Conservation (phyloP, 1,140 invertebrate species). For the Thaumatotibia leucotreta region DNA sequence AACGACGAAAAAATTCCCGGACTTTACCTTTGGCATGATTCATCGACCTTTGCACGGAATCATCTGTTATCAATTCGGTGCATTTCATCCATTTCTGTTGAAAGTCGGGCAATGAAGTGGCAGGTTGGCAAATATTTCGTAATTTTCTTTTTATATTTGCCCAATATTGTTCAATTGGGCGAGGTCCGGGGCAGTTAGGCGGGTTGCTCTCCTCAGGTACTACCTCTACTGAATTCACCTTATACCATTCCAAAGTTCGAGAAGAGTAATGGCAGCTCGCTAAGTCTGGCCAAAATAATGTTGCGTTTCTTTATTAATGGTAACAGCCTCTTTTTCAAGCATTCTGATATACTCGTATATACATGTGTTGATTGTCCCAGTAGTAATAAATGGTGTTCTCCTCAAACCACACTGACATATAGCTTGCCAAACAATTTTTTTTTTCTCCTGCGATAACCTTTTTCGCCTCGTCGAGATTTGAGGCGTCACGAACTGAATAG, state of each 20-base stretch:
- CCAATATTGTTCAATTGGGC: background rate
- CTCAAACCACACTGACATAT: background rate
- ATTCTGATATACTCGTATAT: no score
- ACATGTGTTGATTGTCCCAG: no score
- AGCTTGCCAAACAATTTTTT: background rate
- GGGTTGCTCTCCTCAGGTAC: background rate
- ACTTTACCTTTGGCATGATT: no score
- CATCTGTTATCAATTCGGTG: background rate
- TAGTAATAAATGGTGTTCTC: no score
- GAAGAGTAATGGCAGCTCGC: background rate
- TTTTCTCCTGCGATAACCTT: background rate
- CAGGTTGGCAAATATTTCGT: background rate
- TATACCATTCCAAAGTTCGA: background rate
- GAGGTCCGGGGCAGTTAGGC: no score
- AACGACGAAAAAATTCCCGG: no score
- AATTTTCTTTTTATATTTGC: background rate
- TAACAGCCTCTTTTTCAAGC: no score
- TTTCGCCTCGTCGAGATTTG: background rate
- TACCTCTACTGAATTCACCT: background rate
- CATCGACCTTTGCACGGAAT: no score
- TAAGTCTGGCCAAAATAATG: background rate
- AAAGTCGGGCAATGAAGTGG: background rate
- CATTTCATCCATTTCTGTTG: background rate
- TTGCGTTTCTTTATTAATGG: background rate
- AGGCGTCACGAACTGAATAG: no score